Evolutionary conservation across 1,140 invertebrate species (phyloP).

Genomic region (Panagrolaimus sp.): DNA sequence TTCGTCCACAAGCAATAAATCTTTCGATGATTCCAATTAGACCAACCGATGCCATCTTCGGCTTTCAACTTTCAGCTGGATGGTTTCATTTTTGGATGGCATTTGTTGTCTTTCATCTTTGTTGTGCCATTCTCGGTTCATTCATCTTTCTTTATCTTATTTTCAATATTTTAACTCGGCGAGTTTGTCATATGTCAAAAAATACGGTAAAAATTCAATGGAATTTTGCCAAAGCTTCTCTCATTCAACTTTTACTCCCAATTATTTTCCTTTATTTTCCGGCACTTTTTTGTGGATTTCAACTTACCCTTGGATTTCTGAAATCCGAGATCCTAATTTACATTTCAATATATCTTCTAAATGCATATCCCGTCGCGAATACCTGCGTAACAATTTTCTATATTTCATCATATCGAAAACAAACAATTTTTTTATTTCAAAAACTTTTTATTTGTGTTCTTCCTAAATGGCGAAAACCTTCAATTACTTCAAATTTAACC

Average conservation of each 20-base stretch:
- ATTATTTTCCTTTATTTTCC: conserved; percentile 2
- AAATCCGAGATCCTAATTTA: too few species aligned
- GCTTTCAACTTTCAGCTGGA: not conserved
- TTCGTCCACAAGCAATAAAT: not conserved
- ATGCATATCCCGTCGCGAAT: too few species aligned
- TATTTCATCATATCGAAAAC: too few species aligned
- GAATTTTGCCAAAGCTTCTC: not conserved
- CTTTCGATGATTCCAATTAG: not conserved
- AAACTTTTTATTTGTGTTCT: too few species aligned
- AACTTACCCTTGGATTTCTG: too few species aligned
- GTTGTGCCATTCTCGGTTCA: not conserved
- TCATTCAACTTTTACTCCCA: not conserved
- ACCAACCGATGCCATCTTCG: not conserved
- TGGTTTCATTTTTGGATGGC: not conserved
- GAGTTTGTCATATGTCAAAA: not conserved
- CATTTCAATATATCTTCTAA: too few species aligned
- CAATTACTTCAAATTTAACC: too few species aligned
- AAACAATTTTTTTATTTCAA: too few species aligned
- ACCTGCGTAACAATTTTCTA: too few species aligned
- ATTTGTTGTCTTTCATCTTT: not conserved
- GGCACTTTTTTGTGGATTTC: not conserved
- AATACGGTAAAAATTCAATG: conserved; percentile 1
- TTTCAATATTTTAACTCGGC: conserved; percentile 2
- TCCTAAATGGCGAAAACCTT: too few species aligned
- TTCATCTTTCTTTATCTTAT: not conserved